phyloP scores from a whole-genome alignment of 1,140 invertebrate species.

The Bombus turneri region DNA sequence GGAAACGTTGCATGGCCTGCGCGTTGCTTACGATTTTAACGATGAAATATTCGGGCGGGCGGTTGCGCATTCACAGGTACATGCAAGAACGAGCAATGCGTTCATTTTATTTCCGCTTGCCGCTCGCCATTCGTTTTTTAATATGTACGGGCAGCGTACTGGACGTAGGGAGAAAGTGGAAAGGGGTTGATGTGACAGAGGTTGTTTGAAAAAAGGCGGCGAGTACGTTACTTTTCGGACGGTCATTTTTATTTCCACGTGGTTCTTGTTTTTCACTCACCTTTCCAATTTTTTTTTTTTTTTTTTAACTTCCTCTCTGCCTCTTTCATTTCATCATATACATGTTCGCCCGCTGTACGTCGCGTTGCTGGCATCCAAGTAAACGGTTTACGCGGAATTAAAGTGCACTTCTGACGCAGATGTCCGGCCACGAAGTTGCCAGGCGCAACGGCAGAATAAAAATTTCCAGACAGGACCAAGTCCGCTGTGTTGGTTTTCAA shows the following conservation, averaged over 20 bases:
- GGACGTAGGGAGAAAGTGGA: not conserved
- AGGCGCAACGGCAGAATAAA: not conserved
- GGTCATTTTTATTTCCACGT: conserved; percentile 26
- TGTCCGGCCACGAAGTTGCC: not conserved
- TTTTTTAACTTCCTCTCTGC: not conserved
- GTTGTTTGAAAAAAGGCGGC: conserved; percentile 15
- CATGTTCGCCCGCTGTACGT: not conserved
- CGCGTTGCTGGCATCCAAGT: conserved; percentile 4
- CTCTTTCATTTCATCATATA: not conserved
- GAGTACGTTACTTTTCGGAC: conserved; percentile 30
- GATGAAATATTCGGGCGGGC: not conserved
- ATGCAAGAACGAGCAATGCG: not conserved
- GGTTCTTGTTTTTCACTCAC: not conserved
- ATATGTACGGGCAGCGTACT: not conserved
- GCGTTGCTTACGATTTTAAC: conserved; percentile 29
- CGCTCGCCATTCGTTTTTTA: conserved; percentile 24
- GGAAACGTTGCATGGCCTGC: not conserved
- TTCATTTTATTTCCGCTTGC: conserved; percentile 5
- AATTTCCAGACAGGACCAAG: not conserved
- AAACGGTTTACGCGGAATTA: conserved; percentile 33
- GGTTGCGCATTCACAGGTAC: not conserved
- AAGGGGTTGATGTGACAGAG: not conserved
- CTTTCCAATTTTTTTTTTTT: not conserved
- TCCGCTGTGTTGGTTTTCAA: not conserved
- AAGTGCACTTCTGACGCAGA: conserved; percentile 10